Percentiles rank a stretch among this genome's conserved stretches.
phyloP scores from a whole-genome alignment of 2,113 vertebrate species.

The Lonchura striata region DNA sequence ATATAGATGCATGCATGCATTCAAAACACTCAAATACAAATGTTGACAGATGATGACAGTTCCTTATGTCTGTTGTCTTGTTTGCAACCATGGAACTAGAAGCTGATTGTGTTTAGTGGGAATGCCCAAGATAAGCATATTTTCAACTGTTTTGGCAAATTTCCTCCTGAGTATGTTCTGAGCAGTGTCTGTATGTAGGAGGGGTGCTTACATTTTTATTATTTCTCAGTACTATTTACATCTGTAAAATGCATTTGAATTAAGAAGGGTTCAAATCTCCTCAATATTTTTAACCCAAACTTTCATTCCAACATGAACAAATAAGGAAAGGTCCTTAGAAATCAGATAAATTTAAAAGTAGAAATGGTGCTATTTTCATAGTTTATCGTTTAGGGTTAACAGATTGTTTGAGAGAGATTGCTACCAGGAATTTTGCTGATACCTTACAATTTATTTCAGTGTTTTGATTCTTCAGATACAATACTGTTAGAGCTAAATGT shows the following conservation, averaged over 20 bases:
- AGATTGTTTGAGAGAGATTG: background rate
- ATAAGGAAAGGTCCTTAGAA: background rate
- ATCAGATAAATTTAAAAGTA: background rate
- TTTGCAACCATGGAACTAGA: background rate
- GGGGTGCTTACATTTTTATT: background rate
- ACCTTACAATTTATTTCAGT: background rate
- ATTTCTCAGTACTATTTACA: background rate
- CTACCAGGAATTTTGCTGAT: background rate
- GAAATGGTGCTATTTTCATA: background rate
- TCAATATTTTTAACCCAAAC: background rate
- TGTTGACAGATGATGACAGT: background rate
- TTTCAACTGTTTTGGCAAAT: background rate
- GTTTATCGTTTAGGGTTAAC: background rate
- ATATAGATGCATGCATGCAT: background rate
- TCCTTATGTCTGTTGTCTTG: background rate
- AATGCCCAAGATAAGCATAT: background rate
- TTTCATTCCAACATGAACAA: background rate
- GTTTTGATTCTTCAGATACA: background rate
- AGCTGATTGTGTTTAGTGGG: background rate
- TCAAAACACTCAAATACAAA: background rate
- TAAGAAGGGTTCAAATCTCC: background rate
- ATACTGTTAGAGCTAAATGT: background rate
- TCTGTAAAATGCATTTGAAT: background rate
- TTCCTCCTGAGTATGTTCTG: background rate
- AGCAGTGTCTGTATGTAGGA: background rate